Conservation (phyloP, 2,797 vertebrate genomes). For the Gymnodraco acuticeps region DNA sequence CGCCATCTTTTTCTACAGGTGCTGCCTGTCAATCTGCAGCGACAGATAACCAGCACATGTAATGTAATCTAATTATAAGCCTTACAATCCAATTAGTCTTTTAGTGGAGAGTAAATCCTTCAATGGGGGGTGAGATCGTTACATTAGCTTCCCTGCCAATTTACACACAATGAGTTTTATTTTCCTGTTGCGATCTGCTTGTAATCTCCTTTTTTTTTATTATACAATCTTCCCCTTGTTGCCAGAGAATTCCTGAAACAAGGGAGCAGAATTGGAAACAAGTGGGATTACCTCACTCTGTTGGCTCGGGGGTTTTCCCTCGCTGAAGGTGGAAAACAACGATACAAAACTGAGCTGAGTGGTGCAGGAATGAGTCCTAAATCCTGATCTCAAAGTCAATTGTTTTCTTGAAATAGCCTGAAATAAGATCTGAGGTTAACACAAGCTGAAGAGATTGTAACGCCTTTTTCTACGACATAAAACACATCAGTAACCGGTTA, state of each 20-base stretch:
- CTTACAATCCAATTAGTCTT: constrained; percentile 14
- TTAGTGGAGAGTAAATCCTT: neutral
- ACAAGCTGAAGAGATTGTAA: no score
- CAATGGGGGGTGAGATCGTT: constrained; percentile 36
- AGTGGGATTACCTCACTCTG: constrained; percentile 58
- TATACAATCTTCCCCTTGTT: constrained; percentile 3
- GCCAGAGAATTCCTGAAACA: constrained; percentile 61
- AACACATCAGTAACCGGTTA: no score
- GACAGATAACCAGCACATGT: constrained; percentile 36
- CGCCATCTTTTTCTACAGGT: neutral
- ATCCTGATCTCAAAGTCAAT: no score
- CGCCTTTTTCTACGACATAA: no score
- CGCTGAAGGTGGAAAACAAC: constrained; percentile 22
- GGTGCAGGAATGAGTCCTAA: no score
- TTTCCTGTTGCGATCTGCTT: neutral
- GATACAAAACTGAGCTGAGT: constrained; percentile 5
- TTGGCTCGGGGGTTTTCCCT: constrained; percentile 42
- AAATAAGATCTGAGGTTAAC: no score
- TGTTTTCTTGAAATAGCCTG: no score
- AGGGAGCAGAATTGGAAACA: constrained; percentile 54
- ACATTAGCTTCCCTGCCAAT: neutral
- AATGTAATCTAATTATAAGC: constrained; percentile 21
- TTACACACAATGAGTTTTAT: constrained; percentile 5
- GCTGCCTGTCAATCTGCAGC: constrained; percentile 6
- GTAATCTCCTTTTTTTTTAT: neutral